These are phyloP conservation scores for Lates japonicus DNA, from an alignment of 2,797 vertebrate genomes.

Conservation along the genomic window DNA sequence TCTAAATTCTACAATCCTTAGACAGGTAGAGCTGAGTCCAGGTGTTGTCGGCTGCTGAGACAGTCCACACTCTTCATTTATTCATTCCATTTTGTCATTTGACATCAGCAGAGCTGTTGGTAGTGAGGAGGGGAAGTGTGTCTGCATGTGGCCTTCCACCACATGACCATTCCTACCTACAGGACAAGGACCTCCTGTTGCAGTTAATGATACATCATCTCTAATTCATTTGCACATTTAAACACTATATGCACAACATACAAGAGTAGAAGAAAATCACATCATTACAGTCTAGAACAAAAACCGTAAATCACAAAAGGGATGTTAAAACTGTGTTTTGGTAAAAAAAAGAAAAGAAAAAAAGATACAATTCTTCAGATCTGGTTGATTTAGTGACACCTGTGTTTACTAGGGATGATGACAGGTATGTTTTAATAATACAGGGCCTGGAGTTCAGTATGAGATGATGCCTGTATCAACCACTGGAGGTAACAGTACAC, in stretches of 20 bases:
- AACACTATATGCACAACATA: neutral
- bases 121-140: neutral
- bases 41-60: neutral
- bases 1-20: neutral
- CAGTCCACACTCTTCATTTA: neutral
- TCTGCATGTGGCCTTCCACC: neutral
- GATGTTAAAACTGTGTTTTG: neutral
- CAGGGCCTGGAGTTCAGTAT: no score
- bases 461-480: no score
- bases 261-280: neutral
- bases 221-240: neutral
- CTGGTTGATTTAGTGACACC: neutral
- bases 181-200: constrained; percentile 35
- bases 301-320: neutral
- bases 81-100: neutral
- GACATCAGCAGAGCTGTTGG: constrained; percentile 3
- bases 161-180: neutral
- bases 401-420: no score
- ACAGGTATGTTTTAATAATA: no score
- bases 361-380: neutral
- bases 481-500: no score
- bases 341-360: no score
- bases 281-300: neutral
- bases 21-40: neutral
- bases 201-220: constrained; percentile 1